Base-by-base conservation (phyloP, 1,140 invertebrate species). In the Contarinia nasturtii region DNA sequence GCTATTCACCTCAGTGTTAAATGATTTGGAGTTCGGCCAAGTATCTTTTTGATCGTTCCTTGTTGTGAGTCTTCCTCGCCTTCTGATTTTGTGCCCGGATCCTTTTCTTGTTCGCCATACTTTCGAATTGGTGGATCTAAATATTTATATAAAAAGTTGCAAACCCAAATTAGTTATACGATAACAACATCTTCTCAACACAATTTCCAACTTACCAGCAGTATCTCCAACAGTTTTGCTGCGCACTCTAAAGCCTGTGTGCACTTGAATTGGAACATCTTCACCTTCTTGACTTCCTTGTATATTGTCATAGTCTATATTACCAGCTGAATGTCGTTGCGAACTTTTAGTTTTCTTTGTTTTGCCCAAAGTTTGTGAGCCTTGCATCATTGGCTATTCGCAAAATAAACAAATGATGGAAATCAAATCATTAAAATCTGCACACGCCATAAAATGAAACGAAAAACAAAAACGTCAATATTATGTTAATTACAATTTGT, bases 21-120 rank as follows among this genome's bases (percentile, higher is more conserved):
- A 71, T 91, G 86, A 74, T 90, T 92, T 55, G 86, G 86, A 56
- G 86, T 91, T 58, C 80, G 74, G 53, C 86, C 86, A 61, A 90
- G 71, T 61, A 75, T 79, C 62, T 76, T 74, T 72, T 83, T 83
- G 65, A 67, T 68, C 61, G 71, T 67, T 59, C 75, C 67, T 64
- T 76, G 69, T 60, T 77, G 73, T 37, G 78, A 79, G 57, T 88
- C 83, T 57, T 90, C 86, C 65, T 88, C 84, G 48, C 84, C 85
- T 65, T 90, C 86, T 10, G 83, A 85, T 65, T 86, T 87, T 47
- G 79, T 81, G 43, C 82, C 82, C 18, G 77, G 72, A 64, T 83
- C 82, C 53, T 69, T 68, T 52, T 75, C 74, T 27, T 68, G 65
- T 53, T 69, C 69, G 22, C 43, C 14, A 44, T 44, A 21, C 14